Base-by-base conservation (phyloP, 2,888 invertebrate species). In the Nomada fucata region DNA sequence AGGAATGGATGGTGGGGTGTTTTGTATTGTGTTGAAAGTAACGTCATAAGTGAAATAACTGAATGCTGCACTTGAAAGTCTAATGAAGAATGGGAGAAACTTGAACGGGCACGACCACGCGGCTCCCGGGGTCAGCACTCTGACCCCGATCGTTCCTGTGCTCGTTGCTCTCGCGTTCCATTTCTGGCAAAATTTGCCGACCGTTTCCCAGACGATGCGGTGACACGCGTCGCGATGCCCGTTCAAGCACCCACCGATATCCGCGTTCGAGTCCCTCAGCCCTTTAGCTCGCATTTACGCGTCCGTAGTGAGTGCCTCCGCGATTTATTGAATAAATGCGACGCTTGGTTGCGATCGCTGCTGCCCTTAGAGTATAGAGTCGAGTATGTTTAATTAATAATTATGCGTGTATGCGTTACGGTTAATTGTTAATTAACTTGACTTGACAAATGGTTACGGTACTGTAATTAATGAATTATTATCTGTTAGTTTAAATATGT, bases 41-140 rank as follows among this genome's bases (percentile, higher is more conserved):
- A 94, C 91, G 90, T 90, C 89, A 90, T 93, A 94, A 94, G 93
- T 93, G 93, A 94, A 93, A 89, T 89, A 94, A 94, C 93, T 90
- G 90, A 94, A 93, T 90, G 92, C 90, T 93, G 92, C 91, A 93
- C 91, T 92, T 90, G 91, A 91, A 92, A 92, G 90, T 92, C 87
- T 90, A 92, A 91, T 90, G 90, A 92, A 92, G 89, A 88, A 86
- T 29, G 81, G 88, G 82, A 91, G 88, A 88, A 83, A 89, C 89
- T 89, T 88, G 89, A 76, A 88, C 89, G 87, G 85, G 86, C 85
- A 88, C 86, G 79, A 79, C 79, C 84, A 71, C 73, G 81, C 72
- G 73, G 52, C 15, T 42, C 20, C 23, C 10, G 50, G 63, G 23
- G 23, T 20, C 13, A 23, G 7, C 2, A 23, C 18, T 23, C 20